Evolutionary conservation across 2,797 vertebrate species (phyloP).

Genomic region (Lithobates pipiens): DNA sequence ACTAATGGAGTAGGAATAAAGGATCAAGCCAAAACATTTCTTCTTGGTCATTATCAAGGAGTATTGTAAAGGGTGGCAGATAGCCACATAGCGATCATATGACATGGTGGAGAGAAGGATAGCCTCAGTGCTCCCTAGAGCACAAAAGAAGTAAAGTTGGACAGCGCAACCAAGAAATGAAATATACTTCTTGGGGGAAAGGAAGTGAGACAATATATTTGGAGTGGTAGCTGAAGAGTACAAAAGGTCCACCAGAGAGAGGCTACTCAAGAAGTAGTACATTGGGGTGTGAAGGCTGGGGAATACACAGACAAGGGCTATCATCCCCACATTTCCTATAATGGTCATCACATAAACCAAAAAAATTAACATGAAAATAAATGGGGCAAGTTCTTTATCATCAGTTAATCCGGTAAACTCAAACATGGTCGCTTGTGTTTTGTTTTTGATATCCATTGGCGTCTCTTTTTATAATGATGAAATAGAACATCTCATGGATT

Average conservation of each 20-base stretch:
- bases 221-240: slow-evolving; percentile 34
- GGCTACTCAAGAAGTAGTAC: slow-evolving; percentile 35
- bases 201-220: slow-evolving; percentile 23
- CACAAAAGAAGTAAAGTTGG: slow-evolving; percentile 28
- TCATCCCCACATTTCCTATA: neutral
- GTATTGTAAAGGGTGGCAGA: slow-evolving; percentile 34
- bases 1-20: neutral
- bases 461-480: too few species aligned
- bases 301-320: neutral
- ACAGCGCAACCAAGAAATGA: slow-evolving; percentile 31
- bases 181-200: slow-evolving; percentile 24
- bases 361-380: slow-evolving; percentile 17
- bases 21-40: neutral
- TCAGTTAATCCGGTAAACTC: slow-evolving; percentile 26
- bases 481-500: too few species aligned
- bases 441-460: too few species aligned
- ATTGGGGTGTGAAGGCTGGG: slow-evolving; percentile 32
- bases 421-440: neutral
- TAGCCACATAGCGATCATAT: slow-evolving; percentile 37
- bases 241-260: slow-evolving; percentile 19
- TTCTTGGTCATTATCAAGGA: slow-evolving; percentile 7
- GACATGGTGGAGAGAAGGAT: slow-evolving; percentile 29
- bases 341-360: slow-evolving; percentile 9
- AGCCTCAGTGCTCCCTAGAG: neutral
- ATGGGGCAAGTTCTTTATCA: neutral